Conservation (phyloP, 1,140 invertebrate species). For the Ceratina australensis region DNA sequence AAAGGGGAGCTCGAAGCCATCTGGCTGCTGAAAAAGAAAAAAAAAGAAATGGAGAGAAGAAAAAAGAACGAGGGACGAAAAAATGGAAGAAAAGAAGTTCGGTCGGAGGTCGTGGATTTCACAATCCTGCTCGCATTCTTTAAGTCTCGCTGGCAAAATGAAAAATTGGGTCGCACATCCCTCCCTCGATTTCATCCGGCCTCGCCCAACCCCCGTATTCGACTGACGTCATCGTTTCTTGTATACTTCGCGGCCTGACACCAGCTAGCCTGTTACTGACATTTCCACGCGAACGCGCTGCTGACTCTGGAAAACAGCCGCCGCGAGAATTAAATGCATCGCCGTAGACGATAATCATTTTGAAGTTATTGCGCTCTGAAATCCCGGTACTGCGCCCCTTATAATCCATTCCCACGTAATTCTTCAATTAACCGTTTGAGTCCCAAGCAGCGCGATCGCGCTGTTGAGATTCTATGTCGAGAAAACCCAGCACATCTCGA, state of each 20-base stretch:
- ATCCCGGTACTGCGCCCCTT: not conserved
- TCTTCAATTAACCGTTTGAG: not conserved
- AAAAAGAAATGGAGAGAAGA: not conserved
- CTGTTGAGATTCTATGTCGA: too few species aligned
- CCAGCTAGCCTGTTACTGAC: conserved; percentile 4
- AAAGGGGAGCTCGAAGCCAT: not conserved
- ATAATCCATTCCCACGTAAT: not conserved
- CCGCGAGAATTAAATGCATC: conserved; percentile 17
- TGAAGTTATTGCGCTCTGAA: not conserved
- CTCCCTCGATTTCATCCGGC: too few species aligned
- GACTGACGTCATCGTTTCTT: conserved; percentile 39
- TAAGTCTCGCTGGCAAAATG: conserved; percentile 23
- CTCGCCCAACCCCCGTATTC: not conserved
- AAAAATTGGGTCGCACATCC: conserved; percentile 35
- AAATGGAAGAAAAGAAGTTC: not conserved
- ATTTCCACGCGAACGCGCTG: conserved; percentile 1
- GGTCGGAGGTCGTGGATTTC: not conserved
- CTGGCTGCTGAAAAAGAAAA: not conserved
- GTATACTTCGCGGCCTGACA: not conserved
- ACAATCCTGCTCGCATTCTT: conserved; percentile 20
- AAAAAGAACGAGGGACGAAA: not conserved
- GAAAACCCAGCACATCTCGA: too few species aligned
- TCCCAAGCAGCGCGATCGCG: too few species aligned
- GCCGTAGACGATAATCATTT: conserved; percentile 5
- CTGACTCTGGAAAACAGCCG: not conserved